phyloP scores from a whole-genome alignment of 2,888 invertebrate genomes.

The Habrosyne pyritoides region DNA sequence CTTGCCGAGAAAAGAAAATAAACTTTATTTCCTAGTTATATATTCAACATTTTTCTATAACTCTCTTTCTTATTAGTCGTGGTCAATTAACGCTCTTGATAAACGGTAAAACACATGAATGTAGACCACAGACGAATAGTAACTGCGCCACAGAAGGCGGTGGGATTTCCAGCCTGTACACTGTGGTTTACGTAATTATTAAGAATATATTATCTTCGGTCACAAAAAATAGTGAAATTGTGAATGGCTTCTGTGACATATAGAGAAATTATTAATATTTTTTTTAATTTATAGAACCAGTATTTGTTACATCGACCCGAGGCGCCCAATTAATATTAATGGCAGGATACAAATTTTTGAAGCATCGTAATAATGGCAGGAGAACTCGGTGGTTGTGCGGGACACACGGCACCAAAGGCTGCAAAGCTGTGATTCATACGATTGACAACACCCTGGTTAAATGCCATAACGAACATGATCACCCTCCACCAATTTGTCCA shows the following conservation, averaged over 20 bases:
- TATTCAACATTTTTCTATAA: too few relatives aligned
- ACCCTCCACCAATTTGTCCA: constrained; percentile 8
- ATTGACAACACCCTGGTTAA: constrained; percentile 23
- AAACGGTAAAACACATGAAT: constrained; percentile 5
- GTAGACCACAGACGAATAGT: constrained; percentile 11
- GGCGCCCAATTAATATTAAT: constrained; percentile 21
- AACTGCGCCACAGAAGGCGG: constrained; percentile 11
- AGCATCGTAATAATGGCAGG: neutral
- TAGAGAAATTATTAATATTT: too few relatives aligned
- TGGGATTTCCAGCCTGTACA: neutral
- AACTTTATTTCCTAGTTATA: too few relatives aligned
- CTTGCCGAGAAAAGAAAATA: too few relatives aligned
- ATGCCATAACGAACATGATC: constrained; percentile 33
- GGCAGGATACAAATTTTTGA: constrained; percentile 15
- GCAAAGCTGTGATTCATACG: constrained; percentile 32
- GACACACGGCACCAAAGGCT: constrained; percentile 31
- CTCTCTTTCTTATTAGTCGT: too few relatives aligned
- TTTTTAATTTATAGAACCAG: constrained; percentile 23
- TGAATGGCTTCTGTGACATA: too few relatives aligned
- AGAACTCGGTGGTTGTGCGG: constrained; percentile 28
- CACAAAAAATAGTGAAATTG: too few relatives aligned
- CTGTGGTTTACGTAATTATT: neutral
- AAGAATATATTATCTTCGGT: too few relatives aligned
- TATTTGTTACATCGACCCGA: constrained; percentile 17
- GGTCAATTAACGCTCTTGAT: constrained; percentile 5